These are phyloP conservation scores for Sialis lutaria DNA, from an alignment of 2,888 invertebrate genomes.

Conservation along the genomic window DNA sequence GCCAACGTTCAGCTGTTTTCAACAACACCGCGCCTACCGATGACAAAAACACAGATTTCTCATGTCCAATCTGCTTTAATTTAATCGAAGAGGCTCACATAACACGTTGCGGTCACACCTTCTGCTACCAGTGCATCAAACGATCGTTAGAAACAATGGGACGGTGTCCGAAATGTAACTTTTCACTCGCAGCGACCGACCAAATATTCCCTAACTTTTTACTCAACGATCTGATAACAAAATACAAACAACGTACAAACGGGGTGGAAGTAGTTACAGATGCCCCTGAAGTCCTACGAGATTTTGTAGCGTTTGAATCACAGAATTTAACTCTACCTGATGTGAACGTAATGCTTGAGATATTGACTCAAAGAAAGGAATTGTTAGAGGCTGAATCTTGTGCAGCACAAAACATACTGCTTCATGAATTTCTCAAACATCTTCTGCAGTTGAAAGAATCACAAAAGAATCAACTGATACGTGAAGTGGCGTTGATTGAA, in stretches of 20 bases:
- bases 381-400: constrained; percentile 65
- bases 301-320: constrained; percentile 49
- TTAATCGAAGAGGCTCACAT: constrained; percentile 79
- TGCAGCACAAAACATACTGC: constrained; percentile 61
- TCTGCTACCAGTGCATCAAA: constrained; percentile 67
- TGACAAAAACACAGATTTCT: constrained; percentile 39
- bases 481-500: constrained; percentile 59
- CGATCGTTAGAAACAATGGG: constrained; percentile 44
- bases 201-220: constrained; percentile 75
- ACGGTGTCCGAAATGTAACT: constrained; percentile 73
- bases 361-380: constrained; percentile 61
- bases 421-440: constrained; percentile 69
- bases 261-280: constrained; percentile 26
- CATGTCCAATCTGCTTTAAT: constrained; percentile 78
- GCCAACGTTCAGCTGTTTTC: constrained; percentile 30
- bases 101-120: constrained; percentile 84
- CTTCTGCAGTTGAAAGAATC: constrained; percentile 55
- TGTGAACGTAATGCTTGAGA: constrained; percentile 65
- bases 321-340: constrained; percentile 58
- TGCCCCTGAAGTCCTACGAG: constrained; percentile 35
- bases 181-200: constrained; percentile 45
- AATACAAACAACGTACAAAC: constrained; percentile 39
- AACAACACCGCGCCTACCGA: constrained; percentile 39
- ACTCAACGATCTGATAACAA: constrained; percentile 63
- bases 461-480: constrained; percentile 42